A percentile compares a stretch with the other conserved stretches of the same genome.
phyloP scores from a whole-genome alignment of 2,888 invertebrate species.

The Xestia ashworthii region DNA sequence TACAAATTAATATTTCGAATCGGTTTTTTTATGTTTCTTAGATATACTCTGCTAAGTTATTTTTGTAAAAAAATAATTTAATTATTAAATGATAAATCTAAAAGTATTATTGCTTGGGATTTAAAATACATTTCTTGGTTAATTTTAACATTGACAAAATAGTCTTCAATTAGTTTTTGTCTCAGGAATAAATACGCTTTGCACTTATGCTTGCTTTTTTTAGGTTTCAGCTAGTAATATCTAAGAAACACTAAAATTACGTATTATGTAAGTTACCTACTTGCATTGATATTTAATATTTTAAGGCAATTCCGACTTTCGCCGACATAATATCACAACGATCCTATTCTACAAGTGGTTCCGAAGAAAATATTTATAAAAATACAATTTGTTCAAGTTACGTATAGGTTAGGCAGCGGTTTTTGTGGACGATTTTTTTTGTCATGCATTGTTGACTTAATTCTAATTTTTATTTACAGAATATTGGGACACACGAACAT shows the following conservation, averaged over 20 bases:
- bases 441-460: slow-evolving; percentile 84
- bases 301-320: slow-evolving; percentile 77
- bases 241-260: slow-evolving; percentile 65
- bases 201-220: neutral
- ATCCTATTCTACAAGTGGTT: slow-evolving; percentile 77
- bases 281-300: slow-evolving; percentile 77
- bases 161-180: neutral
- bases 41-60: slow-evolving; percentile 31
- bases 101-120: slow-evolving; percentile 5
- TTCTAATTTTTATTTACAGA: slow-evolving; percentile 80
- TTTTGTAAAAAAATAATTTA: neutral
- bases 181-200: neutral
- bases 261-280: slow-evolving; percentile 63
- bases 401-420: slow-evolving; percentile 78
- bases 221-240: slow-evolving; percentile 8
- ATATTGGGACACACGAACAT: slow-evolving; percentile 58
- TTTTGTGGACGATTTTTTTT: slow-evolving; percentile 79
- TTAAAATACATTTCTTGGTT: neutral
- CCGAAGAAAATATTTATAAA: slow-evolving; percentile 71
- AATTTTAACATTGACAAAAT: neutral
- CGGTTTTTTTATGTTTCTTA: slow-evolving; percentile 67
- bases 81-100: neutral
- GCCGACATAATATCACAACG: slow-evolving; percentile 81
- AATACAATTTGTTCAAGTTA: slow-evolving; percentile 83
- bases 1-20: slow-evolving; percentile 80